Percentiles rank a stretch among this genome's conserved stretches.
phyloP scores from a whole-genome alignment of 1,140 invertebrate genomes.

The Papilio dardanus region DNA sequence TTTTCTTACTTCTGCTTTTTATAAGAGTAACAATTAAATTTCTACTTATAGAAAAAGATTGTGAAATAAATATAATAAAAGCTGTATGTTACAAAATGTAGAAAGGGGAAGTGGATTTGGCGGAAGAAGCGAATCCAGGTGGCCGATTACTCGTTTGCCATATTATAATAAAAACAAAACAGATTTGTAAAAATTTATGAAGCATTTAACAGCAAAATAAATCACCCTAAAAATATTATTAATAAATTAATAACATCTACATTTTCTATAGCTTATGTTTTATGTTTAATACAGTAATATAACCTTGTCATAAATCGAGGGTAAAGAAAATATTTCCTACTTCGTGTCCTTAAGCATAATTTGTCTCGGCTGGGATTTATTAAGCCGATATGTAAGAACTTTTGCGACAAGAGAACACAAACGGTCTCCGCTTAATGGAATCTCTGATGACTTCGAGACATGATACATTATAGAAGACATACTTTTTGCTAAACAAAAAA shows the following conservation, averaged over 20 bases:
- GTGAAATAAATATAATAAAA: too few species aligned
- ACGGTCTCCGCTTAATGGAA: background rate
- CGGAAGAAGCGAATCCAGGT: too few species aligned
- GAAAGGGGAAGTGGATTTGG: too few species aligned
- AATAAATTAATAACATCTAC: background rate
- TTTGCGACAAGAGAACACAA: constrained; percentile 8
- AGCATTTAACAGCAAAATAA: too few species aligned
- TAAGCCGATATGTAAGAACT: constrained; percentile 11
- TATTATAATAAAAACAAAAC: too few species aligned
- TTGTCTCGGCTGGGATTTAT: constrained; percentile 23
- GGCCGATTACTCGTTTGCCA: too few species aligned
- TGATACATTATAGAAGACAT: background rate
- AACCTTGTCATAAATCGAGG: constrained; percentile 13
- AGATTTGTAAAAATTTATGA: too few species aligned
- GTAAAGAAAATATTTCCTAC: constrained; percentile 12
- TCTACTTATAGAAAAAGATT: too few species aligned
- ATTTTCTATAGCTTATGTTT: background rate
- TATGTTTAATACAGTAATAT: background rate
- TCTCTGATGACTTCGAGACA: constrained; percentile 14
- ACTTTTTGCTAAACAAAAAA: background rate
- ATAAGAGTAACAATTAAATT: too few species aligned
- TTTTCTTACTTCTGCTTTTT: too few species aligned
- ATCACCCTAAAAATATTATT: background rate
- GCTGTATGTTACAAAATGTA: too few species aligned
- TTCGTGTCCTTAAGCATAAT: constrained; percentile 13